Conservation (phyloP, 2,888 invertebrate genomes). For the Habroteleia sp. region DNA sequence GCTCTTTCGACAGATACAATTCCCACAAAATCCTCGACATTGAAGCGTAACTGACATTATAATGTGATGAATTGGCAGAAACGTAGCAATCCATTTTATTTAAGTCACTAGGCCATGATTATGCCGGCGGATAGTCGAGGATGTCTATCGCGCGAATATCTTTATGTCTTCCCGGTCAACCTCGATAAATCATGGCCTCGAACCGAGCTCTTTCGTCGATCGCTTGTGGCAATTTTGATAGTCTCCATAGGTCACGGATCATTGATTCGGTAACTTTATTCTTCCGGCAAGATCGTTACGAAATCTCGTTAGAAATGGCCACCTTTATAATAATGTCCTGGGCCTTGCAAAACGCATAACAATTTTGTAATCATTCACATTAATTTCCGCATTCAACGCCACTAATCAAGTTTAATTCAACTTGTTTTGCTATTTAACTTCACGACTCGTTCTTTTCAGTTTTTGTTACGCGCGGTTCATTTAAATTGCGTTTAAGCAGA, state of each 20-base stretch:
- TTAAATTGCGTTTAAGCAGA: too few species aligned
- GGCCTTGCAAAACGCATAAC: slow-evolving; percentile 12
- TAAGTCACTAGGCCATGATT: slow-evolving; percentile 63
- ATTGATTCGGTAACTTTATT: slow-evolving; percentile 49
- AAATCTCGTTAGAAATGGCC: slow-evolving; percentile 36
- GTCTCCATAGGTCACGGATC: slow-evolving; percentile 40
- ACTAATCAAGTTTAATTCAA: slow-evolving; percentile 22
- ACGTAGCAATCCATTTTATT: slow-evolving; percentile 47
- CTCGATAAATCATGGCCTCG: slow-evolving; percentile 49
- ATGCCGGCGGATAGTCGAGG: slow-evolving; percentile 36
- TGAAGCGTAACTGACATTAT: slow-evolving; percentile 7
- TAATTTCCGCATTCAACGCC: slow-evolving; percentile 8
- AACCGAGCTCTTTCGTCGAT: slow-evolving; percentile 16
- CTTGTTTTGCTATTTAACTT: slow-evolving; percentile 33
- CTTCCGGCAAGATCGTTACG: slow-evolving; percentile 41
- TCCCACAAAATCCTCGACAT: slow-evolving; percentile 1
- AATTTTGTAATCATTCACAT: slow-evolving; percentile 19
- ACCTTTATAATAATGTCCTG: slow-evolving; percentile 4
- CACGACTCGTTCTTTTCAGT: slow-evolving; percentile 12
- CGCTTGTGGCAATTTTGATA: slow-evolving; percentile 42
- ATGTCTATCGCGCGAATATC: slow-evolving; percentile 41
- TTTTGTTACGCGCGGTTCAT: too few species aligned
- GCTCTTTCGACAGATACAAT: slow-evolving; percentile 6
- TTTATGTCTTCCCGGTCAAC: slow-evolving; percentile 57
- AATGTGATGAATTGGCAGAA: slow-evolving; percentile 55